Conservation (phyloP, 2,113 vertebrate species). For the Podarcis raffonei region DNA sequence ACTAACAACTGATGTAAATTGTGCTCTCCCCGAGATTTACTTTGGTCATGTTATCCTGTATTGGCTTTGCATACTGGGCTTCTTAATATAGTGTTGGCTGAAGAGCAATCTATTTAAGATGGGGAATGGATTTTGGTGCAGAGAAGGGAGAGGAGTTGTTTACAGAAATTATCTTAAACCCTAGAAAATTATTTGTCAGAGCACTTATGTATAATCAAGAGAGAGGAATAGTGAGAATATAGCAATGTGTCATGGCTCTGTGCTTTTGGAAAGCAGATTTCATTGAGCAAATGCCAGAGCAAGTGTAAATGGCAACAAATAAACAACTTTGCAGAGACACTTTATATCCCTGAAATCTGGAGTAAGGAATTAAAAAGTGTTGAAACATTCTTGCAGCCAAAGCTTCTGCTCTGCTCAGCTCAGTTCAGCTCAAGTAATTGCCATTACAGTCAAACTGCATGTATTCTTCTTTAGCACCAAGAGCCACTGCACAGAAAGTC, state of each 20-base stretch:
- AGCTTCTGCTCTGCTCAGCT: neutral
- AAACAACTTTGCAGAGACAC: neutral
- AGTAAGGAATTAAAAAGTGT: slow-evolving; percentile 25
- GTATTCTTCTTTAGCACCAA: neutral
- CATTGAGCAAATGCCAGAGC: slow-evolving; percentile 50
- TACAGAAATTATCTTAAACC: slow-evolving; percentile 54
- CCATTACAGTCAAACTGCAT: neutral
- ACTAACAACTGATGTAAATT: slow-evolving; percentile 50
- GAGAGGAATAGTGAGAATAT: slow-evolving; percentile 36
- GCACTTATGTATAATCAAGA: slow-evolving; percentile 36
- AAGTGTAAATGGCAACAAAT: slow-evolving; percentile 51
- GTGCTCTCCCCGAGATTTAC: slow-evolving; percentile 52
- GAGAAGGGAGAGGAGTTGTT: slow-evolving; percentile 43
- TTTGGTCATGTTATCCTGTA: slow-evolving; percentile 40
- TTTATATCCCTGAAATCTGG: neutral
- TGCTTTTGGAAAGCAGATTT: slow-evolving; percentile 45
- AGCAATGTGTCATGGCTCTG: neutral
- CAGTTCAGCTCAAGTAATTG: neutral
- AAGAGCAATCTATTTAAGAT: slow-evolving; percentile 45
- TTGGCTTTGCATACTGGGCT: slow-evolving; percentile 31
- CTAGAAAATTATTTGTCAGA: slow-evolving; percentile 51
- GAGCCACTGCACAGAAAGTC: neutral
- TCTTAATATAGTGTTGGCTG: slow-evolving; percentile 14
- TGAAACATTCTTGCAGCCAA: neutral
- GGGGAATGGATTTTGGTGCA: slow-evolving; percentile 12